Conservation (phyloP, 1,140 invertebrate species). For the Phymorhynchus buccinoides region DNA sequence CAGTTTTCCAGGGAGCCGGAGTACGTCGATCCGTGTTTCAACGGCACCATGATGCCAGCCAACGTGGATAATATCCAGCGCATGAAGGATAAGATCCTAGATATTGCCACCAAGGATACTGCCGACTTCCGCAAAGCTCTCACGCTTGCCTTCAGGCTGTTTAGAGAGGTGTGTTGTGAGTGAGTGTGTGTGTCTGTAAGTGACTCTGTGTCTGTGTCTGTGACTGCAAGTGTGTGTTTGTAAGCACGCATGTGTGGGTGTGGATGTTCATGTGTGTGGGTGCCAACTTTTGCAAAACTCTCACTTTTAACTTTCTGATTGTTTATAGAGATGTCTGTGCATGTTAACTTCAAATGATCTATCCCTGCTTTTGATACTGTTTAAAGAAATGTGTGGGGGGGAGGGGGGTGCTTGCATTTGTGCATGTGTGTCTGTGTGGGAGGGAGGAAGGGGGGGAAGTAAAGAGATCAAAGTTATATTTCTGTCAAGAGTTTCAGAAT, state of each 20-base stretch:
- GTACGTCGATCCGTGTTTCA: slow-evolving; percentile 82
- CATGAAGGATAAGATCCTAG: slow-evolving; percentile 52
- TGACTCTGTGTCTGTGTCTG: neutral
- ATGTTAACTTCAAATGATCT: too few species aligned
- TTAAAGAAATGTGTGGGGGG: too few species aligned
- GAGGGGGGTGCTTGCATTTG: too few species aligned
- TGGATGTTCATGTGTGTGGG: slow-evolving; percentile 1
- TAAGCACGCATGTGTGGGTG: neutral
- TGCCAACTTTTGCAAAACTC: too few species aligned
- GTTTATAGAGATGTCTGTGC: too few species aligned
- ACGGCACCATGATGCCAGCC: slow-evolving; percentile 86
- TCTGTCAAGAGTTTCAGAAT: neutral
- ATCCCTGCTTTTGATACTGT: too few species aligned
- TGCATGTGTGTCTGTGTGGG: too few species aligned
- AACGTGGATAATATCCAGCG: slow-evolving; percentile 87
- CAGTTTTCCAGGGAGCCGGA: slow-evolving; percentile 62
- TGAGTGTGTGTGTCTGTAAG: neutral
- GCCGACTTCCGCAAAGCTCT: slow-evolving; percentile 96
- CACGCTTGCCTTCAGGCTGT: slow-evolving; percentile 89
- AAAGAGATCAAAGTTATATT: too few species aligned
- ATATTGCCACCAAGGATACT: slow-evolving; percentile 79
- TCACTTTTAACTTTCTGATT: too few species aligned
- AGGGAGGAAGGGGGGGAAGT: too few species aligned
- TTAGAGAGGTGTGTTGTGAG: slow-evolving; percentile 78
- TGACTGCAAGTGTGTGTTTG: neutral